Evolutionary conservation across 2,888 invertebrate genomes (phyloP), one percentile per base, ranked within the genome.

Genomic region (Clusia tigrina): DNA sequence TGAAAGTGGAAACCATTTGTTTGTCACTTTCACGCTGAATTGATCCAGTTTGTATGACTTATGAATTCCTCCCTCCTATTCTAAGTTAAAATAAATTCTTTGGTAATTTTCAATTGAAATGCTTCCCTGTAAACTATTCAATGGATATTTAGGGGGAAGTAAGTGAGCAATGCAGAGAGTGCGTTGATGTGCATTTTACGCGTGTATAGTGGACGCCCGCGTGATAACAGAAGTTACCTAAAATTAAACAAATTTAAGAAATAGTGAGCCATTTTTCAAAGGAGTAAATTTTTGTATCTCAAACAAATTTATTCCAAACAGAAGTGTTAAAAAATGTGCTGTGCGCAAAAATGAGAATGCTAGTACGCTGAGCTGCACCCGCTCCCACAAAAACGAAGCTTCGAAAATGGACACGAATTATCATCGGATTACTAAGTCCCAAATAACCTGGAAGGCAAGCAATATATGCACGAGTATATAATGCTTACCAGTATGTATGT

Each of bases 1-100:
- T 83, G 73, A 83, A 83, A 81, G 83, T 84, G 82, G 83, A 84
- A 83, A 84, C 84, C 83, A 83, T 83, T 83, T 83, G 83, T 80
- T 77, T 80, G n/a, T 73, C 74, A 73, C 80, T 80, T 76, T 71
- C 71, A 65, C 71, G 62, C 66, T 71, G 64, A 65, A 74, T 73
- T 48, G 74, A 65, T 71, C 62, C 63, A 63, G 55, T 69, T 48
- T 51, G 48, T 58, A 51, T 26, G 17, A 51, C 51, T 55, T 23
- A 37, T 51, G 20, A 46, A 22, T 22, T 54, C 23, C 65, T 69
- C 71, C 74, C n/a, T n/a, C n/a, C n/a, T 42, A 5, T 42, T 32
- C n/a, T 42, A 42, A 42, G n/a, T 42, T 42, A 42, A n/a, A 5
- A 42, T 10, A 10, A 42, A 42, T n/a, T 42, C 42, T 42, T 42